These are phyloP conservation scores for Allophyes oxyacanthae DNA, from an alignment of 2,888 invertebrate species.

Conservation along the genomic window DNA sequence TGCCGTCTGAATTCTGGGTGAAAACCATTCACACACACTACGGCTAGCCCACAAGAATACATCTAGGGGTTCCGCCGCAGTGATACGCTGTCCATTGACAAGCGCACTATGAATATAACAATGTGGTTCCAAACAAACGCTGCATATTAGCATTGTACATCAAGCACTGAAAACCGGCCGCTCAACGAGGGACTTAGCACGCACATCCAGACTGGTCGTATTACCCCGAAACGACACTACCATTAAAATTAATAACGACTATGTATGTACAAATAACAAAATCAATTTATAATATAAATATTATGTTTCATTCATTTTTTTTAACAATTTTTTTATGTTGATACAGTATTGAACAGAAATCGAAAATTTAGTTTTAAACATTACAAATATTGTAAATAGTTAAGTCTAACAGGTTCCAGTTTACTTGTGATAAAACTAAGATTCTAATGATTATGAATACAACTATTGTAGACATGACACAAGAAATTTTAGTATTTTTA, in stretches of 20 bases:
- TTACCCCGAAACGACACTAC: constrained; percentile 33
- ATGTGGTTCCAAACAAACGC: constrained; percentile 47
- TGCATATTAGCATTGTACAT: constrained; percentile 50
- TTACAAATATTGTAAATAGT: neutral
- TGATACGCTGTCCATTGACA: constrained; percentile 39
- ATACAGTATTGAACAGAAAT: constrained; percentile 15
- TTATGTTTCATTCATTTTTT: constrained; percentile 29
- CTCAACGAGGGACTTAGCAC: constrained; percentile 41
- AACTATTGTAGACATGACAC: constrained; percentile 10
- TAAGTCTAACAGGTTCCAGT: neutral
- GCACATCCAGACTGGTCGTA: constrained; percentile 22
- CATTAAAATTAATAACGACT: constrained; percentile 28
- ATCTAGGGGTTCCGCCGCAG: constrained; percentile 73
- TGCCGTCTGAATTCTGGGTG: constrained; percentile 52
- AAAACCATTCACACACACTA: constrained; percentile 54
- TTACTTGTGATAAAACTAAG: neutral
- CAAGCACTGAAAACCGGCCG: constrained; percentile 53
- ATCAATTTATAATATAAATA: constrained; percentile 39
- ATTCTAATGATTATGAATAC: too few species aligned
- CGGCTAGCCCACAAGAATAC: constrained; percentile 72
- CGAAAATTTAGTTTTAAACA: constrained; percentile 3
- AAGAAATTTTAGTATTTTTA: neutral
- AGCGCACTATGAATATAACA: constrained; percentile 39
- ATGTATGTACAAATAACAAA: constrained; percentile 54
- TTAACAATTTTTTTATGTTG: constrained; percentile 13